phyloP scores from a whole-genome alignment of 2,113 vertebrate genomes.

The Alexandromys fortis region DNA sequence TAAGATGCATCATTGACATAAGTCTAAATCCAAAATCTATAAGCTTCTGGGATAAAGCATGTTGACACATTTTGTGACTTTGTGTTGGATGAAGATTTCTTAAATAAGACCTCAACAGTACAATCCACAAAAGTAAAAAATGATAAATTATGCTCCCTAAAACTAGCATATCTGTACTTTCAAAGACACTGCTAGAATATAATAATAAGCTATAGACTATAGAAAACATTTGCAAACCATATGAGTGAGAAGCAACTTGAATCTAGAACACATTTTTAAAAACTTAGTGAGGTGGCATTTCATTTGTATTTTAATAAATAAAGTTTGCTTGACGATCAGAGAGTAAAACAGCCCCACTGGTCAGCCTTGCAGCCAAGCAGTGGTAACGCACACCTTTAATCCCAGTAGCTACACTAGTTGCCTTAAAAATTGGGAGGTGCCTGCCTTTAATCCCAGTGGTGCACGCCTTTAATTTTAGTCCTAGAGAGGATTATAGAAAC shows the following conservation, averaged over 20 bases:
- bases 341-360: too few species aligned
- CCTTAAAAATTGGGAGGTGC: too few species aligned
- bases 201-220: neutral
- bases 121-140: neutral
- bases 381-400: too few species aligned
- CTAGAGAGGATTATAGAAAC: too few species aligned
- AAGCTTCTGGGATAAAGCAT: neutral
- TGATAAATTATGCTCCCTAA: neutral
- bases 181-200: neutral
- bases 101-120: neutral
- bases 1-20: neutral
- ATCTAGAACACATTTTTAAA: neutral
- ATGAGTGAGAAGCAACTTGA: neutral
- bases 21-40: neutral
- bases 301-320: too few species aligned
- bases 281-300: neutral
- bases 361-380: too few species aligned
- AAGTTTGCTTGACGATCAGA: too few species aligned
- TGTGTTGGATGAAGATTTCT: neutral
- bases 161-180: neutral
- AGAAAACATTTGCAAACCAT: slow-evolving; percentile 12
- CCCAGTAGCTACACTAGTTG: too few species aligned
- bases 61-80: slow-evolving; percentile 14
- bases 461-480: too few species aligned
- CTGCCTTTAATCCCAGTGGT: too few species aligned